Base-by-base conservation (phyloP, 2,888 invertebrate species). In the Dasypolia templi region DNA sequence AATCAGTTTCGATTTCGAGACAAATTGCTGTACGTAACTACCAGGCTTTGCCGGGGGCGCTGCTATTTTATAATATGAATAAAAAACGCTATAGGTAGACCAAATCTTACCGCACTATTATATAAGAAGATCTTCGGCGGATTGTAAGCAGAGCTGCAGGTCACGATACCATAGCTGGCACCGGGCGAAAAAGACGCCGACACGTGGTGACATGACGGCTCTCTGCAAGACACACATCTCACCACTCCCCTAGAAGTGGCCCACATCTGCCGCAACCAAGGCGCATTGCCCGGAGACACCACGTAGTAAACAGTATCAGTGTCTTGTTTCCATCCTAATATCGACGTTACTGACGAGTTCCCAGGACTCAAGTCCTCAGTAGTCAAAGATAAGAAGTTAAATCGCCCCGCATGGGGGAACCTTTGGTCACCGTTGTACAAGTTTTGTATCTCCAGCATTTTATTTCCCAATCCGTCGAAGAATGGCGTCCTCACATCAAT, bases 191-290 rank as follows among this genome's bases (percentile, higher is more conserved):
- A 97, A 0, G 96, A 96, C 66, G 97, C 97, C 0, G 97, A 97
- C 0, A 97, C 98, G 32, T 93, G 90, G 63, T 93, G 92, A 91
- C 99, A 99, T 0, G 96, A 93, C 9, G 98, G 93, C 3, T 97
- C 96, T 83, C 97, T 97, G 91, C 97, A 97, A 0, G 97, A 96
- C 44, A 96, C 96, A 63, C 97, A 97, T 39, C 95, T 95, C 81
- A 98, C 97, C 62, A 97, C 97, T 0, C 96, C 94, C 0, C 97
- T 97, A 0, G 93, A 88, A 0, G 91, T 88, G 91, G 97, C 77
- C 95, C 96, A 93, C 97, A 98, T 81, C 74, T 99, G 98, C 76
- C 97, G 96, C 85, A 97, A 96, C 84, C 97, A 97, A 0, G 98
- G 98, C 77, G 97, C 94, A 11, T 95, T 96, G 4, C 96, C 95